A percentile compares a stretch with the other conserved stretches of the same genome.
Evolutionary conservation across 2,797 vertebrate genomes (phyloP).

Genomic region (Sternarchorhynchus goeldii): DNA sequence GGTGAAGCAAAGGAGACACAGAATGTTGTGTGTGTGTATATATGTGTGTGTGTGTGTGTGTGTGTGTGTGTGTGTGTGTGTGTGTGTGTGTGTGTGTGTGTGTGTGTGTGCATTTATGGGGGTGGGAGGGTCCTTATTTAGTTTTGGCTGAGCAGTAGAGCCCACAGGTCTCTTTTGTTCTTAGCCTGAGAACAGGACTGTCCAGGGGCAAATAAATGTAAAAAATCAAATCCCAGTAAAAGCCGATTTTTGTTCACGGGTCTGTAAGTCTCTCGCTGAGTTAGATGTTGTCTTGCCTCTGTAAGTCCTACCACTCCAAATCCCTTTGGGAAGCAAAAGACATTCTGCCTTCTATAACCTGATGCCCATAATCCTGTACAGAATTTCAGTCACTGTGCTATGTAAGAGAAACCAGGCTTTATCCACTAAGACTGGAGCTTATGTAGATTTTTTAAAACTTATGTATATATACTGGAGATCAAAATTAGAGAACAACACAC

Average conservation of each 20-base stretch:
- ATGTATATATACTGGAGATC: too few species aligned
- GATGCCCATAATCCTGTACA: constrained; percentile 66
- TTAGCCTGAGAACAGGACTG: constrained; percentile 37
- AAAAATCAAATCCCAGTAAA: constrained; percentile 43
- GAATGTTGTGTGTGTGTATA: background rate
- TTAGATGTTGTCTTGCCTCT: constrained; percentile 60
- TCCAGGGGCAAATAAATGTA: constrained; percentile 18
- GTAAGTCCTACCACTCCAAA: constrained; percentile 55
- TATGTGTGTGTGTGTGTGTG: background rate
- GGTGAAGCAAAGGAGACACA: background rate
- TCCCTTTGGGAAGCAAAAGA: constrained; percentile 49
- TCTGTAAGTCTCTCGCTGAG: constrained; percentile 49
- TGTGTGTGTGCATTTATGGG: too few species aligned
- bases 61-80: too few species aligned
- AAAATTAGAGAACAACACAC: too few species aligned
- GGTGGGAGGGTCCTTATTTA: background rate
- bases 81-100: too few species aligned
- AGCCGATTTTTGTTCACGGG: constrained; percentile 56
- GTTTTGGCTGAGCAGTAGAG: background rate
- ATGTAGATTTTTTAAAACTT: constrained; percentile 4
- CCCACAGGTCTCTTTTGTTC: constrained; percentile 10
- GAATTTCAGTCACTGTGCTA: constrained; percentile 59
- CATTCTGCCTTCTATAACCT: constrained; percentile 62
- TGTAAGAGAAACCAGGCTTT: constrained; percentile 45
- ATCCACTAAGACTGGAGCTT: constrained; percentile 30